A percentile compares a stretch with the other conserved stretches of the same genome.
Evolutionary conservation across 2,113 vertebrate species (phyloP).

Genomic region (Petroica traversi): DNA sequence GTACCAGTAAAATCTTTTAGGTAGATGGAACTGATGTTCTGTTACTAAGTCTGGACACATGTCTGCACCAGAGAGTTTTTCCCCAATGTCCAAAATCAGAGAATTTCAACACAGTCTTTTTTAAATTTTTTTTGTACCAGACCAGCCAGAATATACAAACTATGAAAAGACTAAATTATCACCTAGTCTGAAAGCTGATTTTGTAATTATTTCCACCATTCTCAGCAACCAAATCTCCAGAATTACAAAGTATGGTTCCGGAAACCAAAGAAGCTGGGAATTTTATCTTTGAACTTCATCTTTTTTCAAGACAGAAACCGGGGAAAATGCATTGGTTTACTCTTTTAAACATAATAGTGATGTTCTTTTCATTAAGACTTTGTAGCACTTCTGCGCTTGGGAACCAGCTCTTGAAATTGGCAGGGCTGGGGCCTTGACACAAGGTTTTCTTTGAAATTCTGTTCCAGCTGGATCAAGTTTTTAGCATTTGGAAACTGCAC

Average conservation of each 20-base stretch:
- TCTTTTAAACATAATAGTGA: not conserved
- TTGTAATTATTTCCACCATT: not conserved
- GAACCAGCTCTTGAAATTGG: constrained; percentile 12
- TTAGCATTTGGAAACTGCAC: constrained; percentile 1
- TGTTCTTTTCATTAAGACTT: constrained; percentile 20
- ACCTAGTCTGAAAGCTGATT: not conserved
- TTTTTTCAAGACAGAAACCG: not conserved
- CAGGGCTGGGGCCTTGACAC: not conserved
- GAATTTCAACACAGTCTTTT: not conserved
- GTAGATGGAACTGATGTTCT: not conserved
- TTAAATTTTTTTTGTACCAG: not conserved
- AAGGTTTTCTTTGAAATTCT: constrained; percentile 15
- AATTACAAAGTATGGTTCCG: not conserved
- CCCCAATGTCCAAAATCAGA: not conserved
- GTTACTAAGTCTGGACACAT: not conserved
- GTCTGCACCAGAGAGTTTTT: not conserved
- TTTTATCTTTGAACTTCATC: not conserved
- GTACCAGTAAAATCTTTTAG: not conserved
- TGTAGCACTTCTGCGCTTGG: not conserved
- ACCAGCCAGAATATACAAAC: not conserved
- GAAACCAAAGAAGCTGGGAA: not conserved
- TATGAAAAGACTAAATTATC: not conserved
- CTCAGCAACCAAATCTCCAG: not conserved
- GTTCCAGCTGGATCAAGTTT: constrained; percentile 43
- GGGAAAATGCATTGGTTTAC: not conserved